Base-by-base conservation (phyloP, 92 coral and sea anemone genomes). In the Actinostola sp. region DNA sequence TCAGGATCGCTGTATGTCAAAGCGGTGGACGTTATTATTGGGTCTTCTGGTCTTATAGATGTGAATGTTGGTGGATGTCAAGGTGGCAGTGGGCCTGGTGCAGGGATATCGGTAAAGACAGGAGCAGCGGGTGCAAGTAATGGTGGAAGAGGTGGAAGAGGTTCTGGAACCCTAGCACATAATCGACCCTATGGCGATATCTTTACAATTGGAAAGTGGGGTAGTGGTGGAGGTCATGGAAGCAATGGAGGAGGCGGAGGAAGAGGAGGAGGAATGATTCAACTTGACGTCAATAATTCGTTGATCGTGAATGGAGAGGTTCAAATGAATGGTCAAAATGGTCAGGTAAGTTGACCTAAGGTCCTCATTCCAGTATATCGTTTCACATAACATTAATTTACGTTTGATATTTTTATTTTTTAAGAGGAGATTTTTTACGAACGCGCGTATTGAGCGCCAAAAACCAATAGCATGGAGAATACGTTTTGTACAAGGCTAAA, bases 151-250 rank as follows among this genome's bases (percentile, higher is more conserved):
- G 92, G 92, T 10, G 92, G 92, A 42, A 81, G 71, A 61, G 92
- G 92, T 15, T 29, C 68, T 38, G 84, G 92, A 33, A 62, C 87
- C 21, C 76, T 65, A 45, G 74, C 84, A 33, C 74, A 46, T 26
- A 62, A 66, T 16, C 80, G 71, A 19, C 92, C 92, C 8, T 82
- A 87, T 31, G 92, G 92, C 17, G 69, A 76, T 71, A 87, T 87
- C 63, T 87, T 81, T 77, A 73, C 67, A 12, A 70, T 66, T 31
- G 88, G 92, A 29, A 39, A 82, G 24, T 87, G 88, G 92, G 92
- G 92, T 19, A 87, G 92, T 77, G 92, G 92, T 77, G 86, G 86
- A 63, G 92, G 92, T 39, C 87, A 84, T 64, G 89, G 89, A 25
- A 46, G 35, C 38, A 39, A 59, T 20, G 84, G 88, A 16, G 60